phyloP scores from a whole-genome alignment of 2,888 invertebrate species.

The Idaea dimidiata region DNA sequence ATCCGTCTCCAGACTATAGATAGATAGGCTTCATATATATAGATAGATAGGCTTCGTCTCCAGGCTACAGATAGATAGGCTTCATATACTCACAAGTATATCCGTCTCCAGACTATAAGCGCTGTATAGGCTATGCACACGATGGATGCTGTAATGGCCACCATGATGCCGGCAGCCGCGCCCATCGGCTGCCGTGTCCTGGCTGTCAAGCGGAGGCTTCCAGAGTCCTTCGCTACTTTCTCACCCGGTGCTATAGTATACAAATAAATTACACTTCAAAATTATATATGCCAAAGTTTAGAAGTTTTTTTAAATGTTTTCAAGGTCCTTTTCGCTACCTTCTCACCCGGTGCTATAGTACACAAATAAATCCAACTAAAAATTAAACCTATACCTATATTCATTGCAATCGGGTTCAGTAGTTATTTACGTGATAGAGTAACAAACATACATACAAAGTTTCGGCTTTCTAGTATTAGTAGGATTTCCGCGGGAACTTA shows the following conservation, averaged over 20 bases:
- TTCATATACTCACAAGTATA: constrained; percentile 63
- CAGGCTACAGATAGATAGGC: constrained; percentile 39
- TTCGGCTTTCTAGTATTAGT: too few relatives aligned
- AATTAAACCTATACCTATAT: too few relatives aligned
- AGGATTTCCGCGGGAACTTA: too few relatives aligned
- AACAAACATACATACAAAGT: too few relatives aligned
- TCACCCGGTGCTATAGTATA: constrained; percentile 40
- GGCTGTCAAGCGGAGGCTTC: constrained; percentile 37
- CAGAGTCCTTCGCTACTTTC: constrained; percentile 53
- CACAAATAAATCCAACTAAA: neutral
- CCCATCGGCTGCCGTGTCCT: constrained; percentile 55
- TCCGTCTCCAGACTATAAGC: constrained; percentile 68
- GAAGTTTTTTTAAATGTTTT: too few relatives aligned
- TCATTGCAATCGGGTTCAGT: too few relatives aligned
- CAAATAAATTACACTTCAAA: neutral
- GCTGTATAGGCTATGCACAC: constrained; percentile 65
- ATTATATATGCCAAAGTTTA: too few relatives aligned
- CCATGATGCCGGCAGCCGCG: constrained; percentile 69
- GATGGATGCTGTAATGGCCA: constrained; percentile 64
- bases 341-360: constrained; percentile 41
- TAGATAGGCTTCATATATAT: constrained; percentile 58
- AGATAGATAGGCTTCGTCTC: constrained; percentile 39
- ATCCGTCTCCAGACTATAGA: constrained; percentile 68
- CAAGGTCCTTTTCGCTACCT: constrained; percentile 56
- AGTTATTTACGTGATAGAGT: too few relatives aligned